These are phyloP conservation scores for Tolmerus cingulatus DNA, from an alignment of 2,888 invertebrate species.

Conservation along the genomic window DNA sequence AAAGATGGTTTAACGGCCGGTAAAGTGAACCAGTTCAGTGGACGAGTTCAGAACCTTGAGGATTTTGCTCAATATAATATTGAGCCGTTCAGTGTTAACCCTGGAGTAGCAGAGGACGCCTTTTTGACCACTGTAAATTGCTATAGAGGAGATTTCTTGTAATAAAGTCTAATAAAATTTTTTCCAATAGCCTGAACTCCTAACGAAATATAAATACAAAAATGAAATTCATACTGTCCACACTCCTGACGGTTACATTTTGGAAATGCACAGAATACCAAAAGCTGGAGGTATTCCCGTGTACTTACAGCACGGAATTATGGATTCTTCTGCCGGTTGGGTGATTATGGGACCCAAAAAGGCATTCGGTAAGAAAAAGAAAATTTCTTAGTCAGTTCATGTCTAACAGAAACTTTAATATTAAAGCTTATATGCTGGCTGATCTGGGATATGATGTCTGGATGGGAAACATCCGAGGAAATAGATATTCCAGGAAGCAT, in stretches of 20 bases:
- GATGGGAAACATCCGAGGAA: slow-evolving; percentile 62
- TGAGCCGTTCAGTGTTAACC: background rate
- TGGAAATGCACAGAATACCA: slow-evolving; percentile 77
- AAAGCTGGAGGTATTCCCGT: slow-evolving; percentile 67
- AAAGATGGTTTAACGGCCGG: background rate
- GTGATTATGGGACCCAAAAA: slow-evolving; percentile 75
- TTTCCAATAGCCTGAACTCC: slow-evolving; percentile 62
- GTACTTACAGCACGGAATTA: slow-evolving; percentile 75
- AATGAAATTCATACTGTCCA: slow-evolving; percentile 71
- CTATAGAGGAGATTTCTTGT: background rate
- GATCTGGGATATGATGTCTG: slow-evolving; percentile 63
- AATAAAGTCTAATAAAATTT: background rate
- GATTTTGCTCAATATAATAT: slow-evolving; percentile 33
- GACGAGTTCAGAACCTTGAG: background rate
- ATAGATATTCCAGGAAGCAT: slow-evolving; percentile 62
- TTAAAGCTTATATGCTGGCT: background rate
- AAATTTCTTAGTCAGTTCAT: background rate
- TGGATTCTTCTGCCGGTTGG: slow-evolving; percentile 78
- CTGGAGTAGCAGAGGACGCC: background rate
- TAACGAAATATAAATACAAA: slow-evolving; percentile 71
- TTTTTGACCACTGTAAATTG: background rate
- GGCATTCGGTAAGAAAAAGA: slow-evolving; percentile 60
- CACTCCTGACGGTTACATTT: slow-evolving; percentile 81
- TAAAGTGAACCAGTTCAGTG: background rate
- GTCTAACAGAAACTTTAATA: background rate